Conservation (phyloP, 30 jellyfish, hydroid and myxozoan species). For the Rhopilema esculentum region DNA sequence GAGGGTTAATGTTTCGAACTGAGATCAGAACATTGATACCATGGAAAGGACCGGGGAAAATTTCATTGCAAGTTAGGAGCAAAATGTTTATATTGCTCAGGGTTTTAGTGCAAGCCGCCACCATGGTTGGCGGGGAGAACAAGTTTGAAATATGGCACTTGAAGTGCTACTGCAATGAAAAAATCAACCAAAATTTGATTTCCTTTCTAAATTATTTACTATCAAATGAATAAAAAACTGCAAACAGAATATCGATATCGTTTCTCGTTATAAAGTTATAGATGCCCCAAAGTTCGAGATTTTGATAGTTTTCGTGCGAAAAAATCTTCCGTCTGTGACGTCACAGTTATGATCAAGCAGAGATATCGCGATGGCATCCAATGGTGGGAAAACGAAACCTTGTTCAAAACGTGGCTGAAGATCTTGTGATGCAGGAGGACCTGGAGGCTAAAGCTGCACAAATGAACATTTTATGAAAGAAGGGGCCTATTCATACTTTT, state of each 20-base stretch:
- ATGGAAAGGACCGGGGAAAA: too few species aligned
- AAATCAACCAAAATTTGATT: background rate
- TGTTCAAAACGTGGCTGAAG: background rate
- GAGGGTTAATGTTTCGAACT: too few species aligned
- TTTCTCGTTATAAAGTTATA: background rate
- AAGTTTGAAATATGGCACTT: too few species aligned
- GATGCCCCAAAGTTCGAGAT: background rate
- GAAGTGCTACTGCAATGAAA: background rate
- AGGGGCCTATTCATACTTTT: conserved; percentile 5
- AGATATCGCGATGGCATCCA: background rate
- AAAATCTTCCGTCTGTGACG: too few species aligned
- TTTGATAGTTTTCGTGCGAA: too few species aligned
- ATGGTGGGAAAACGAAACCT: background rate
- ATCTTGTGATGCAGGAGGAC: conserved; percentile 18
- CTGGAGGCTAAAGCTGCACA: conserved; percentile 14
- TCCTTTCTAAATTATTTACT: background rate
- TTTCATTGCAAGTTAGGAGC: too few species aligned
- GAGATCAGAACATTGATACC: too few species aligned
- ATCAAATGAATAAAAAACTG: background rate
- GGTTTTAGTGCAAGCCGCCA: too few species aligned
- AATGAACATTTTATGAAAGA: conserved; percentile 1
- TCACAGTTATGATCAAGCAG: too few species aligned
- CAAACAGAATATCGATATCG: background rate
- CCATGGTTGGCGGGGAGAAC: too few species aligned
- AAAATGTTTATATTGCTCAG: too few species aligned